Evolutionary conservation across 2,888 invertebrate species (phyloP), one percentile per base, ranked within the genome.

Genomic region (Miltochrista miniata): DNA sequence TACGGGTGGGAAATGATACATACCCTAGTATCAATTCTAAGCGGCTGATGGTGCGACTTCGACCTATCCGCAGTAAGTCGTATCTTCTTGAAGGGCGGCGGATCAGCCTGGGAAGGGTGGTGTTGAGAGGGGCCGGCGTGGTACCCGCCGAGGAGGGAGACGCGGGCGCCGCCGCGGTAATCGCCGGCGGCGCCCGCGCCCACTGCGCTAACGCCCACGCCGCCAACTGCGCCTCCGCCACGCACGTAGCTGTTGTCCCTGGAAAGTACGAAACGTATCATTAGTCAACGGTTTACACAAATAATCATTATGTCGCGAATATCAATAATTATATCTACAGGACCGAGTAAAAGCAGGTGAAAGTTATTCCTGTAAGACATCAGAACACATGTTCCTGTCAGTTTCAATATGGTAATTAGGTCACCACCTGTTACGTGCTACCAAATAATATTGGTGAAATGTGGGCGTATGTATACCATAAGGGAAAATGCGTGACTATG

Each of bases 61-160:
- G 72, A 66, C 35, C 89, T 73, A 56, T 92, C 88, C 53, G 93
- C 92, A 64, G 93, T 92, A 79, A 94, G 92, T 56, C 94, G 90
- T 80, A 94, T 93, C 92, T 94, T 94, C 90, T 94, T 94, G 89
- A 93, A 93, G 81, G 94, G 93, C 69, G 93, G 94, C 62, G 93
- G 93, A 70, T 92, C 92, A 7, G 90, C 90, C 71, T 81, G 90
- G 57, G 85, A 90, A 59, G 84, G 89, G 68, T 87, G 79, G 76
- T 87, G 87, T 10, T 31, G 5, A 9, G 8, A 8, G 31, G 31
- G 1, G 31, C 31, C 5, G 31, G 31, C 10, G 31, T 3, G 2
- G 31, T 31, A 15, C 1, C 38, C 94, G 67, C 82, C 83, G 78
- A 95, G 92, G 79, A 95, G 92, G 50, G 95, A 95, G 87, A 96